Evolutionary conservation across 1,140 invertebrate genomes (phyloP).

Genomic region (Eubasilissa regina): DNA sequence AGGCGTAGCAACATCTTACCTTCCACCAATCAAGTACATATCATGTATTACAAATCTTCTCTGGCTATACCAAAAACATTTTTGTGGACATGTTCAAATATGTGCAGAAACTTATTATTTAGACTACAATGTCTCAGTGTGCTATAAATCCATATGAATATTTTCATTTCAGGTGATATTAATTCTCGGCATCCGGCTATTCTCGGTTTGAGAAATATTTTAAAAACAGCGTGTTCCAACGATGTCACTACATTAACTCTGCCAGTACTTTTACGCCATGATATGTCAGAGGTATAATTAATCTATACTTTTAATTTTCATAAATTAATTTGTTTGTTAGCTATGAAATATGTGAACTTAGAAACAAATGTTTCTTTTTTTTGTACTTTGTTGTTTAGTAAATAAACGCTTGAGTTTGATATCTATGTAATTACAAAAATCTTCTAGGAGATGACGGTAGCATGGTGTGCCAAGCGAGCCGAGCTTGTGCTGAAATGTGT

Average conservation of each 20-base stretch:
- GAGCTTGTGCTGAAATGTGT: constrained; percentile 98
- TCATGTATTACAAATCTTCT: too few relatives aligned
- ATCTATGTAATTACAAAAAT: not conserved
- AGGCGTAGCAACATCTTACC: too few relatives aligned
- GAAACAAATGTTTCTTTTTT: too few relatives aligned
- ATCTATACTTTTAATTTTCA: not conserved
- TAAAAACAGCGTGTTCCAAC: constrained; percentile 94
- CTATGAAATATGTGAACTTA: too few relatives aligned
- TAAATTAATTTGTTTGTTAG: constrained; percentile 17
- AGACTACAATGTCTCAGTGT: too few relatives aligned
- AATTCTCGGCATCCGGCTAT: constrained; percentile 97
- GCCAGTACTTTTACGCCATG: constrained; percentile 92
- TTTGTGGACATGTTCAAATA: too few relatives aligned
- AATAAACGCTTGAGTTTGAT: too few relatives aligned
- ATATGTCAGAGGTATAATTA: constrained; percentile 92
- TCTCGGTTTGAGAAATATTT: constrained; percentile 93
- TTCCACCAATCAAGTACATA: too few relatives aligned
- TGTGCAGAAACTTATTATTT: too few relatives aligned
- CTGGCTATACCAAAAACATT: too few relatives aligned
- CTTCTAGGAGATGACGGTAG: constrained; percentile 92
- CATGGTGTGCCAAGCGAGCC: constrained; percentile 95
- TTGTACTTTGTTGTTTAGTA: too few relatives aligned
- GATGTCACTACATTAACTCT: constrained; percentile 95
- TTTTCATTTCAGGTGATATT: constrained; percentile 82
- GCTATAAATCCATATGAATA: too few relatives aligned